Evolutionary conservation across 1,140 invertebrate species (phyloP), one percentile per base, ranked within the genome.

Genomic region (Lepidotrigona ventralis): DNA sequence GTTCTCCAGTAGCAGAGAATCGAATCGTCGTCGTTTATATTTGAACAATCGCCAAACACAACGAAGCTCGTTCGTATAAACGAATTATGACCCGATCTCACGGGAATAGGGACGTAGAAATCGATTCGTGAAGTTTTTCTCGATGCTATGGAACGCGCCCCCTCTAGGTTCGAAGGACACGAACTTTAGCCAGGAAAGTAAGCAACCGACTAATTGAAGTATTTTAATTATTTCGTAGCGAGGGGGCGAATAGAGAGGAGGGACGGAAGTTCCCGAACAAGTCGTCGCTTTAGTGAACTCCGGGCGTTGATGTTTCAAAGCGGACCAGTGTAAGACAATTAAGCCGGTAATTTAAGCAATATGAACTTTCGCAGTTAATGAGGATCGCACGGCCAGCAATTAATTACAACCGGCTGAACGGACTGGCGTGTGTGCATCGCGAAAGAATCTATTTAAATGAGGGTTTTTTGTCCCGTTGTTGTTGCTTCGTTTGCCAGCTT

Each of bases 161-260:
- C 51, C 29, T 12, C 2, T 46, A 46, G 39, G 1, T 17, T 2
- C 53, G 60, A 71, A 72, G 58, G 60, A 79, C 66, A 72, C 19
- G 66, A 82, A 82, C 39, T 82, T 82, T 9, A 21, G 8, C 51
- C 15, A 17, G n/a, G 54, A 39, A n/a, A 29, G 23, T 33, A 63
- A n/a, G 68, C 58, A 79, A 76, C 68, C 63, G 75, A 71, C 77
- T 88, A 88, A 88, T 88, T 81, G 85, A 87, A 87, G 85, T 87
- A 87, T 88, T 88, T 88, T 88, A 88, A 88, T 88, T 88, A 88
- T 88, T 87, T 76, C 85, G 77, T 81, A 87, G 77, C 66, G 54
- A 85, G 79, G 63, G 39, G 51, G n/a, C 17, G 0, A 17, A 8
- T 39, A 29, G 15, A 29, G 26, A n/a, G 2, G 15, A 9, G 33